Conservation (phyloP, 2,797 vertebrate species). For the Pelobates cultripes region DNA sequence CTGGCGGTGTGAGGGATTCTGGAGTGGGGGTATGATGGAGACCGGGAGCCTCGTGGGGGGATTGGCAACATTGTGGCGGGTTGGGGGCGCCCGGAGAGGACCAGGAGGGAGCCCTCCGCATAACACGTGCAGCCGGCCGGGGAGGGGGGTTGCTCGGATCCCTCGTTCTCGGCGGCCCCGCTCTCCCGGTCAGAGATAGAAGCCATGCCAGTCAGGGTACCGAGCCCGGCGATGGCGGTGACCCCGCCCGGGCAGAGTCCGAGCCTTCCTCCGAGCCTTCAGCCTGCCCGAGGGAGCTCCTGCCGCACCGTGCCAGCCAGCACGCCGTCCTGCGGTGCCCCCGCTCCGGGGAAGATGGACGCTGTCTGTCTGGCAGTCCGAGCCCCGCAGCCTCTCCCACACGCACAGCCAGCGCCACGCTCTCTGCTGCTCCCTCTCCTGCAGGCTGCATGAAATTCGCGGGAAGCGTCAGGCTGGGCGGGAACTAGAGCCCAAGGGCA, state of each 20-base stretch:
- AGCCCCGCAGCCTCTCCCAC: neutral
- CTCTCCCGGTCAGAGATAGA: neutral
- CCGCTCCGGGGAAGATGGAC: neutral
- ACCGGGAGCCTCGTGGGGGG: too few relatives aligned
- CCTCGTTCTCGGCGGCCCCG: neutral
- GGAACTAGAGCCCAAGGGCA: neutral
- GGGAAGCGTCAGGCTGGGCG: conserved; percentile 66
- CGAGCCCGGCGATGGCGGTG: neutral
- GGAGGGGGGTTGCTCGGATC: neutral
- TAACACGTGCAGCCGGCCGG: neutral
- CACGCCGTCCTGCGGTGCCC: neutral
- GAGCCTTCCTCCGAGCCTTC: neutral
- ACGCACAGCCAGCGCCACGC: neutral
- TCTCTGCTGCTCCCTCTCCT: conserved; percentile 43
- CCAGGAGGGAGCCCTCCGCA: neutral
- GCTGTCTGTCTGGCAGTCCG: too few relatives aligned
- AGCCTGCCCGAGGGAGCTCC: neutral
- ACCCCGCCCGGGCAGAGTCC: too few relatives aligned
- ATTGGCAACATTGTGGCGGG: too few relatives aligned
- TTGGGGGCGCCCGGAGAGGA: too few relatives aligned
- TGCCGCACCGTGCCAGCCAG: neutral
- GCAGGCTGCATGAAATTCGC: conserved; percentile 66
- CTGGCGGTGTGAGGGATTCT: too few relatives aligned
- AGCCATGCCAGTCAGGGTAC: too few relatives aligned
- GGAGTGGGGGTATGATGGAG: too few relatives aligned